These are phyloP conservation scores for Amphilophus citrinellus DNA, from an alignment of 2,113 vertebrate genomes.

Conservation along the genomic window DNA sequence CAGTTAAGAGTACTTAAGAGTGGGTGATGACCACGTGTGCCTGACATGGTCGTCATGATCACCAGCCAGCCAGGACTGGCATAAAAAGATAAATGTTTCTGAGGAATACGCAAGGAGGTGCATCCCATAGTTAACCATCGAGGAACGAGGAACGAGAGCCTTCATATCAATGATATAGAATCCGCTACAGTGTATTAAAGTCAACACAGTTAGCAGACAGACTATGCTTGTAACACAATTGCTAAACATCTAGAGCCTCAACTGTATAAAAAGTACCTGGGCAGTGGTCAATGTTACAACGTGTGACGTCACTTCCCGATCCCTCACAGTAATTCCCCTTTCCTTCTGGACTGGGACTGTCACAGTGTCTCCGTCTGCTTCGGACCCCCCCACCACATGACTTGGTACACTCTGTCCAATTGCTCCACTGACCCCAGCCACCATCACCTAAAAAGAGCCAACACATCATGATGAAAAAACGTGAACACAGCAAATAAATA, in stretches of 20 bases:
- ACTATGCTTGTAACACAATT: neutral
- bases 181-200: neutral
- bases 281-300: conserved; percentile 82
- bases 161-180: neutral
- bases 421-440: conserved; percentile 86
- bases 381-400: conserved; percentile 88
- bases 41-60: neutral
- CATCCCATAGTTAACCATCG: neutral
- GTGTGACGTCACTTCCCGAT: conserved; percentile 72
- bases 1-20: neutral
- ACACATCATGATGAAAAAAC: neutral
- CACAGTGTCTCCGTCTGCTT: conserved; percentile 82
- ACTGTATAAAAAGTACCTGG: conserved; percentile 77
- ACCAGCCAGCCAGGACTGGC: neutral
- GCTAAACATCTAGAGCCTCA: neutral
- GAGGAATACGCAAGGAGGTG: no score
- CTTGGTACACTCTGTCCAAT: conserved; percentile 87
- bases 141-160: neutral
- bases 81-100: no score
- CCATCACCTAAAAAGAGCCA: conserved; percentile 78
- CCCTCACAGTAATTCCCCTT: conserved; percentile 89
- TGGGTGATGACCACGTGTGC: neutral
- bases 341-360: conserved; percentile 81
- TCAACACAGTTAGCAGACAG: neutral
- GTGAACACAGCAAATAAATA: neutral